Evolutionary conservation across 1,140 invertebrate genomes (phyloP), one percentile per base, ranked within the genome.

Genomic region (Leptopilina clavipes): DNA sequence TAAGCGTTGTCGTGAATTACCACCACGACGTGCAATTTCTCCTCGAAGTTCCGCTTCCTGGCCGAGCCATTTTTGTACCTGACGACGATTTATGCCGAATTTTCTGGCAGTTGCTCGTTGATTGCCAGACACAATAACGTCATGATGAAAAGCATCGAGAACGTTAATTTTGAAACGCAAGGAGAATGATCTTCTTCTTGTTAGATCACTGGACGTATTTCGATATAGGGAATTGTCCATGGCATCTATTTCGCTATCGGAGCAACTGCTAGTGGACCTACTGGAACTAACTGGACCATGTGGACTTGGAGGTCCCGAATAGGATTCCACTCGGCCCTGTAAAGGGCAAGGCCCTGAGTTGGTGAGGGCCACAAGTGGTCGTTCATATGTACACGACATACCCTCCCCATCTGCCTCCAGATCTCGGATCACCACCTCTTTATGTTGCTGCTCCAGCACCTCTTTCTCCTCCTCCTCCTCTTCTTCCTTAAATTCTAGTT

Each of bases 31-130:
- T 0, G 84, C 83, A 18, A 88, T 89, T 37, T 91, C 90, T 17
- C 86, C 86, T 3, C 91, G 81, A 0, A 93, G 83, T 43, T 92
- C 88, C 3, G 85, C 80, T 73, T 93, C 92, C 73, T 93, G 92
- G 12, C 91, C 89, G 3, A 94, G 80, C 93, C 93, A 93, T 79
- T 93, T 93, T 76, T 94, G 92, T 9, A 94, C 92, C 83, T 93
- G 93, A n/a, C 93, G 89, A 5, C 93, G 88, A 81, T 93, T 92
- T 74, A 94, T 92, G 70, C 92, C 91, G 79, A 92, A 94, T 83
- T 93, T 93, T 22, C 91, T 89, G 0, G 93, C 93, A 0, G 93
- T 93, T 10, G 93, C 92, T 65, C 92, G 85, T 76, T 93, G 93
- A 79, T 94, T 94, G 0, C 92, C 92, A 19, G 91, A 89, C 44